Evolutionary conservation across 2,888 invertebrate species (phyloP), one percentile per base, ranked within the genome.

Genomic region (Hypselothyrea guttata): DNA sequence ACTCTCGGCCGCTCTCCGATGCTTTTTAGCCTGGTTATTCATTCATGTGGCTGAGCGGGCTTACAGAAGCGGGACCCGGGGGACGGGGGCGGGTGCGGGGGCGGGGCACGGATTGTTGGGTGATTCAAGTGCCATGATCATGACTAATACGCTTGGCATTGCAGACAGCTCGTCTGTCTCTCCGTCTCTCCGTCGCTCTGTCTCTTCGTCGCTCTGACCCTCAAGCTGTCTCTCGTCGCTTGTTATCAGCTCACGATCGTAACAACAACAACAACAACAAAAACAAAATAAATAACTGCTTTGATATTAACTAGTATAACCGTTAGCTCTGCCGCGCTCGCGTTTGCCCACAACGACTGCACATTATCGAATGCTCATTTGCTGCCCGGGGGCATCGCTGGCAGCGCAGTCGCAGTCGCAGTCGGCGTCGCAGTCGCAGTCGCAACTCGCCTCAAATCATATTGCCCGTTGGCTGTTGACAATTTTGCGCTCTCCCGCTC

Each of bases 91-190:
- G 41, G 68, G 35, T 27, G 41, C 16, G 31, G 33, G 16, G 11
- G 1, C 3, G 11, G 56, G 42, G n/a, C 34, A 8, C 28, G 28
- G 28, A 9, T 5, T n/a, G 40, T 42, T 44, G 45, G 73, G 64
- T 83, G 81, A 81, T 81, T 84, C 77, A 76, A 79, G 53, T 62
- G 67, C 61, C 58, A 61, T 59, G 38, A 18, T 62, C 83, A 83
- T 78, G 78, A 78, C 78, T 78, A 83, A 78, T 79, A 57, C 72
- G 18, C 16, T 57, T 58, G 66, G 49, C 52, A 53, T 12, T 48
- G 55, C 63, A 63, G 60, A 59, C 61, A 56, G 44, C 46, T 7
- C 9, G 59, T 34, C 47, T 48, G 16, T 34, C 18, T 11, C 11
- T 28, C 38, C 16, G 27, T 11, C 0, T 11, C 28, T 22, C 15